phyloP scores from a whole-genome alignment of 2,797 vertebrate genomes.

The Gallinago solitaria region DNA sequence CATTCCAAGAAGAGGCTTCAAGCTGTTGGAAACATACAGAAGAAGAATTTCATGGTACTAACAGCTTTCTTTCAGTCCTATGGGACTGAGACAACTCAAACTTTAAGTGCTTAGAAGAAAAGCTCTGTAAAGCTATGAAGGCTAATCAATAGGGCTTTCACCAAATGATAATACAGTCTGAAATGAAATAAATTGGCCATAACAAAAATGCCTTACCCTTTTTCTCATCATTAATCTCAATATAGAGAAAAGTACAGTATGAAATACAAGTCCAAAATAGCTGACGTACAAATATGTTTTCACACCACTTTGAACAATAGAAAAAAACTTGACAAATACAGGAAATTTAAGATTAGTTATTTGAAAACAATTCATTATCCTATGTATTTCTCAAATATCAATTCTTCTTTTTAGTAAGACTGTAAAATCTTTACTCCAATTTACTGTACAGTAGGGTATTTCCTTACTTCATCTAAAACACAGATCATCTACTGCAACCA shows the following conservation, averaged over 20 bases:
- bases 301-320: constrained; percentile 11
- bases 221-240: constrained; percentile 46
- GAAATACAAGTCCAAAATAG: background rate
- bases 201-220: constrained; percentile 57
- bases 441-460: background rate
- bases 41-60: constrained; percentile 62
- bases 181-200: constrained; percentile 67
- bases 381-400: background rate
- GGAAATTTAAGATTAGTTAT: background rate
- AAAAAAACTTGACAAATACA: background rate
- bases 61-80: constrained; percentile 59
- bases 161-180: constrained; percentile 64
- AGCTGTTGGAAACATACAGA: constrained; percentile 52
- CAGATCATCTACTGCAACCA: background rate
- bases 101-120: constrained; percentile 65
- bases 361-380: background rate
- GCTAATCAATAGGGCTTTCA: constrained; percentile 68
- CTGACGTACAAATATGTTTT: background rate
- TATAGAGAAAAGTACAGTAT: constrained; percentile 28
- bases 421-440: background rate
- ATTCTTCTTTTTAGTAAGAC: background rate
- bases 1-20: constrained; percentile 54
- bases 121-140: constrained; percentile 62
- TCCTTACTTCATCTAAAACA: background rate
- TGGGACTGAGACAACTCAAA: constrained; percentile 62